Base-by-base conservation (phyloP, 2,888 invertebrate species). In the Diadromus collaris region DNA sequence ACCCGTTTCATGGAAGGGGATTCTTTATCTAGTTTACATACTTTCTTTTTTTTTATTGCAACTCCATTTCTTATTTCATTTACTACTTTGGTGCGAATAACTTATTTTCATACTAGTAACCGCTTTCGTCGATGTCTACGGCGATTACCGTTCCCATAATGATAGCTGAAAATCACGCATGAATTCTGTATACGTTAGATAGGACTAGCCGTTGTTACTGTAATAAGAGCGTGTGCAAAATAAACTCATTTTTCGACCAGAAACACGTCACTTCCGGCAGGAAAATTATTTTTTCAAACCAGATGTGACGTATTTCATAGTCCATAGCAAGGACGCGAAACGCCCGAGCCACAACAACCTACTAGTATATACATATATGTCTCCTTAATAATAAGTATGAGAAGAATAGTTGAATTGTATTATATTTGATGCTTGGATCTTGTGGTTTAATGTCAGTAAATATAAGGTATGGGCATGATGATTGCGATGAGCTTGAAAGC, bases 401-500 rank as follows among this genome's bases (percentile, higher is more conserved):
- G 34, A 34, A 58, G 19, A 73, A 65, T 73, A 48, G 24, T 68
- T 16, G 29, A 32, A 38, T 38, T 2, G 6, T 16, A 6, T 51
- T 34, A 38, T 24, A n/a, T 54, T 67, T 54, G 10, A 51, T 54
- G 51, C 46, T 73, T 48, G 19, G 19, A 19, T 61, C 56, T 32
- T 63, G 16, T 44, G n/a, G 16, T 34, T 38, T 60, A 61, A 51
- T 67, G 54, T 54, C 51, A 34, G 41, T 44, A 38, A 64, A 69
- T 34, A 21, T 58, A 58, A 64, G 46, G 34, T 63, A 29, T 19
- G 27, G 51, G 21, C 34, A 56, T 29, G 58, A 54, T 19, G 60
- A 67, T 60, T 51, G 5, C 27, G 24, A 64, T 4, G 34, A 56
- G 69, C 69, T 76, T 64, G 69, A 64, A 27, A 63, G 29, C 10